These are phyloP conservation scores for Steatornis caripensis DNA, from an alignment of 2,113 vertebrate species.

Conservation along the genomic window DNA sequence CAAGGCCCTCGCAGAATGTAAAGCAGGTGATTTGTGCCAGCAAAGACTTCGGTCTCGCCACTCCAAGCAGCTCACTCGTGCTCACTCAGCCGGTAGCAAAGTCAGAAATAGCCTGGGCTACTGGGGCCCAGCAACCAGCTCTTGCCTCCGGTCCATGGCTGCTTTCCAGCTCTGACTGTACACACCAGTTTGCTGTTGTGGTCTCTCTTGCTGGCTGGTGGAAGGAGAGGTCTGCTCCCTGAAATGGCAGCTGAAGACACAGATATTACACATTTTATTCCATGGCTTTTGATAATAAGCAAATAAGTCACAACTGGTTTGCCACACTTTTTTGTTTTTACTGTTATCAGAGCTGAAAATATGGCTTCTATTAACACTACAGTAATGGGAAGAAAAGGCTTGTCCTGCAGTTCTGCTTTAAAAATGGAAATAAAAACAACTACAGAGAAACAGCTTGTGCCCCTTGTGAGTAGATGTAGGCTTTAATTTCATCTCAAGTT, in stretches of 20 bases:
- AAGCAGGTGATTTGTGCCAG: background rate
- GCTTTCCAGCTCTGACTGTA: background rate
- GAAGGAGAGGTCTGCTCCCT: background rate
- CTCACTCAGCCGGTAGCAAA: background rate
- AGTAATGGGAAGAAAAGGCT: background rate
- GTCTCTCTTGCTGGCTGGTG: background rate
- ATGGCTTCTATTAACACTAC: background rate
- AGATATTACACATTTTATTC: background rate
- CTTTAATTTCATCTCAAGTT: conserved; percentile 32
- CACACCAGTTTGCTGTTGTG: accelerated
- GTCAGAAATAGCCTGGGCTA: background rate
- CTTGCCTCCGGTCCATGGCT: accelerated
- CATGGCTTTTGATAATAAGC: background rate
- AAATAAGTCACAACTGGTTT: background rate
- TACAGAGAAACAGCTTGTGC: background rate
- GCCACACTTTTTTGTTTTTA: background rate
- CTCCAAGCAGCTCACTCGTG: accelerated
- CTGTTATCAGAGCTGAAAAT: background rate
- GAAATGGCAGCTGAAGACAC: background rate
- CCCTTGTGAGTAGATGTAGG: background rate
- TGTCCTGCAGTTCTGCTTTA: background rate
- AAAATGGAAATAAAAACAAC: background rate
- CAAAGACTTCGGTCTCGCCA: background rate
- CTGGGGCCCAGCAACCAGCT: background rate
- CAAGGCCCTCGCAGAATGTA: background rate